These are phyloP conservation scores for Semotilus atromaculatus DNA, from an alignment of 2,797 vertebrate genomes.

Conservation along the genomic window DNA sequence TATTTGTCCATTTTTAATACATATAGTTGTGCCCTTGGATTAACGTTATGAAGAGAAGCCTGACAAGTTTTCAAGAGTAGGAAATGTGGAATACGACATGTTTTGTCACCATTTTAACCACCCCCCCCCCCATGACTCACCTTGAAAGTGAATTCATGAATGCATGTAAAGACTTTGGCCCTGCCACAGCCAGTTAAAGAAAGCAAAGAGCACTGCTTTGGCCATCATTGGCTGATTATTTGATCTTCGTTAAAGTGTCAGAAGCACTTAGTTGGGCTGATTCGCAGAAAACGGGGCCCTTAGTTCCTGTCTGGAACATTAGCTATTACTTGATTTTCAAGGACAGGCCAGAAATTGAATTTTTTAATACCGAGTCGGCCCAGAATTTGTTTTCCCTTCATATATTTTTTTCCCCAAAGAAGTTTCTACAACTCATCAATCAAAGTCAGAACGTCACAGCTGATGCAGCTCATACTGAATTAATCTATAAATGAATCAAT, in stretches of 20 bases:
- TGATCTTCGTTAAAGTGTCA: slow-evolving; percentile 67
- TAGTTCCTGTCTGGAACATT: slow-evolving; percentile 50
- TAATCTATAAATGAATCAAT: slow-evolving; percentile 62
- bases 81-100: background rate
- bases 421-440: slow-evolving; percentile 60
- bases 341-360: slow-evolving; percentile 61
- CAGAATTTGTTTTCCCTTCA: slow-evolving; percentile 61
- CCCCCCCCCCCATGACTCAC: background rate
- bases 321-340: slow-evolving; percentile 56
- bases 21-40: background rate
- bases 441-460: slow-evolving; percentile 54
- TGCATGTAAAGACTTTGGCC: slow-evolving; percentile 26
- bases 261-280: slow-evolving; percentile 51
- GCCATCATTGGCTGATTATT: slow-evolving; percentile 66
- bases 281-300: slow-evolving; percentile 44
- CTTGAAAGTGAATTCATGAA: slow-evolving; percentile 23
- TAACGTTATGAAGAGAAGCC: background rate
- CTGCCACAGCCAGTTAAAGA: slow-evolving; percentile 30
- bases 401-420: background rate
- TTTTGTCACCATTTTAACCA: slow-evolving; percentile 14
- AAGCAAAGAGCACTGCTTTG: slow-evolving; percentile 14
- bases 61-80: background rate
- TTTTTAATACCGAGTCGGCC: slow-evolving; percentile 61
- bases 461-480: slow-evolving; percentile 50
- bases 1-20: no score